Percentiles rank a stretch among this genome's conserved stretches.
These are phyloP conservation scores for Apis florea DNA, from an alignment of 1,140 invertebrate species.

Conservation along the genomic window DNA sequence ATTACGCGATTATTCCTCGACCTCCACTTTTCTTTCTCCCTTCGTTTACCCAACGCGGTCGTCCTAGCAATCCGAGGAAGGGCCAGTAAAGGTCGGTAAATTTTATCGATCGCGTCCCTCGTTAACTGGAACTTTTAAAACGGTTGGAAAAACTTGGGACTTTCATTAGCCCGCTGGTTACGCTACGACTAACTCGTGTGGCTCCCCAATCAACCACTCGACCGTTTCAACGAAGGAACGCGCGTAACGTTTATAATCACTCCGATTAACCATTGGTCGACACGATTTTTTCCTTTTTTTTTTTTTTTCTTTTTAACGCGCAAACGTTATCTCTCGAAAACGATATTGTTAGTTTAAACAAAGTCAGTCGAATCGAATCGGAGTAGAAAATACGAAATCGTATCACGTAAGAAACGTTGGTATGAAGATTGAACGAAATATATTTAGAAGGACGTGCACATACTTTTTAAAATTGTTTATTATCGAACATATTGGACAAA, in stretches of 20 bases:
- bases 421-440: too few relatives aligned
- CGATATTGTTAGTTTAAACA: background rate
- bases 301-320: background rate
- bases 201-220: conserved; percentile 12
- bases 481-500: too few relatives aligned
- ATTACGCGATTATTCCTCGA: too few relatives aligned
- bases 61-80: background rate
- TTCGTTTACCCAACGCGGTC: too few relatives aligned
- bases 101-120: conserved; percentile 18
- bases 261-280: background rate
- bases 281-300: too few relatives aligned
- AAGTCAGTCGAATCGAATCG: too few relatives aligned
- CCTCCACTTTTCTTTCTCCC: background rate
- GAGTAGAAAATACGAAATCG: too few relatives aligned
- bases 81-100: background rate
- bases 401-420: too few relatives aligned
- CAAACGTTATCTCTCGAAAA: background rate
- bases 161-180: conserved; percentile 29
- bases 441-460: too few relatives aligned
- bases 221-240: background rate
- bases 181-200: conserved; percentile 6
- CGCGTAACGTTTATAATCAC: conserved; percentile 12
- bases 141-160: conserved; percentile 15
- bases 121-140: conserved; percentile 26
- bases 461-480: too few relatives aligned